These are phyloP conservation scores for Felis chaus DNA, from an alignment of 2,113 vertebrate species.

Conservation along the genomic window DNA sequence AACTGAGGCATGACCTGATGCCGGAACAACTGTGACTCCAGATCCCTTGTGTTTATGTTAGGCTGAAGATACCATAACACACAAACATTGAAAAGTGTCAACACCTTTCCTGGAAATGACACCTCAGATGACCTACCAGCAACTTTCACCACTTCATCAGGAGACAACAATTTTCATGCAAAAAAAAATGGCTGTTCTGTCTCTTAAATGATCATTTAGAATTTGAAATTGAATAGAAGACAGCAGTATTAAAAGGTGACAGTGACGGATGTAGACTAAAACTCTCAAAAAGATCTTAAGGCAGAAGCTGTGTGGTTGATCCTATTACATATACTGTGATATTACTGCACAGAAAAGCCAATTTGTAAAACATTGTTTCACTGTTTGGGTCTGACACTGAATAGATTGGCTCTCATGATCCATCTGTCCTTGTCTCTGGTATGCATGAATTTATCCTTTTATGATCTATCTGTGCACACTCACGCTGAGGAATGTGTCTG, in stretches of 20 bases:
- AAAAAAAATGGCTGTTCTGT: not conserved
- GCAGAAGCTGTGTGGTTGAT: not conserved
- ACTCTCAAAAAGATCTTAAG: not conserved
- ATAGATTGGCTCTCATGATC: not conserved
- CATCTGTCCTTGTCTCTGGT: not conserved
- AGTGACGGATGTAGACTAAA: not conserved
- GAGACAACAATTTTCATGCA: not conserved
- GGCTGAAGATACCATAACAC: not conserved
- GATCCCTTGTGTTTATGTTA: not conserved
- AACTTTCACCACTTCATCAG: not conserved
- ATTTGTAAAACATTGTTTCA: not conserved
- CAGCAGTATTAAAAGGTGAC: not conserved
- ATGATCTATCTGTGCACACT: not conserved
- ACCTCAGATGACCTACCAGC: not conserved
- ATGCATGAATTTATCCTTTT: slow-evolving; percentile 7
- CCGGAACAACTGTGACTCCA: not conserved
- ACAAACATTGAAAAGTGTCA: not conserved
- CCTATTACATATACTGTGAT: not conserved
- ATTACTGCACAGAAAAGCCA: not conserved
- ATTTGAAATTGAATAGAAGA: not conserved
- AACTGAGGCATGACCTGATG: not conserved
- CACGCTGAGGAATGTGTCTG: not conserved
- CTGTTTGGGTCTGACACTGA: not conserved
- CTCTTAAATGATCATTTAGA: not conserved
- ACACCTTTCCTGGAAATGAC: not conserved